Percentiles rank a stretch among this genome's conserved stretches.
Evolutionary conservation across 2,797 vertebrate genomes (phyloP).

Genomic region (Hydrolagus colliei): DNA sequence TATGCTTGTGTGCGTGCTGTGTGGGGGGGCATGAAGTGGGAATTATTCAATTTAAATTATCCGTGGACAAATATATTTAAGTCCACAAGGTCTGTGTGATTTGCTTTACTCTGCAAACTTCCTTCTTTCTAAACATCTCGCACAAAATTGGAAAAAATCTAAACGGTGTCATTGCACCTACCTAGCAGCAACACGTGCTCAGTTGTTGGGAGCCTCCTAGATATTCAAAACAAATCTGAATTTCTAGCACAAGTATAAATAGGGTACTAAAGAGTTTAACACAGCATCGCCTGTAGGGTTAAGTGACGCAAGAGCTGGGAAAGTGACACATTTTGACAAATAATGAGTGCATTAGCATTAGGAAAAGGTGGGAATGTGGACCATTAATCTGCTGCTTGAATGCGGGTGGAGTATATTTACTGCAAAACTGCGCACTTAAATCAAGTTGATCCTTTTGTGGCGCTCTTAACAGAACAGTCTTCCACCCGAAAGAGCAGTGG

Average conservation of each 20-base stretch:
- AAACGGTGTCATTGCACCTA: too few species aligned
- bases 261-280: slow-evolving; percentile 26
- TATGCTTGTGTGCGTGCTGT: too few species aligned
- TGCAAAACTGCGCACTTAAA: slow-evolving; percentile 30
- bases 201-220: slow-evolving; percentile 14
- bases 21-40: background rate
- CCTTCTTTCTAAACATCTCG: background rate
- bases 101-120: slow-evolving; percentile 26
- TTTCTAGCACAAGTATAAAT: slow-evolving; percentile 4
- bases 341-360: slow-evolving; percentile 27
- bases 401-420: slow-evolving; percentile 27
- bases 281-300: slow-evolving; percentile 21
- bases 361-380: slow-evolving; percentile 29
- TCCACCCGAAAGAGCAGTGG: slow-evolving; percentile 22
- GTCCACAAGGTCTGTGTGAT: slow-evolving; percentile 11
- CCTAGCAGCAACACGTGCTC: background rate
- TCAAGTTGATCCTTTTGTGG: slow-evolving; percentile 32
- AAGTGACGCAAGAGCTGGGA: slow-evolving; percentile 16
- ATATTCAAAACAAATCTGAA: slow-evolving; percentile 26
- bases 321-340: slow-evolving; percentile 32
- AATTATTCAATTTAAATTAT: slow-evolving; percentile 12
- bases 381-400: slow-evolving; percentile 31
- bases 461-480: slow-evolving; percentile 25
- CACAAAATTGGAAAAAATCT: background rate
- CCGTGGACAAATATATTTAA: slow-evolving; percentile 5